Base-by-base conservation (phyloP, 1,140 invertebrate genomes). In the Pseudoatta argentina region DNA sequence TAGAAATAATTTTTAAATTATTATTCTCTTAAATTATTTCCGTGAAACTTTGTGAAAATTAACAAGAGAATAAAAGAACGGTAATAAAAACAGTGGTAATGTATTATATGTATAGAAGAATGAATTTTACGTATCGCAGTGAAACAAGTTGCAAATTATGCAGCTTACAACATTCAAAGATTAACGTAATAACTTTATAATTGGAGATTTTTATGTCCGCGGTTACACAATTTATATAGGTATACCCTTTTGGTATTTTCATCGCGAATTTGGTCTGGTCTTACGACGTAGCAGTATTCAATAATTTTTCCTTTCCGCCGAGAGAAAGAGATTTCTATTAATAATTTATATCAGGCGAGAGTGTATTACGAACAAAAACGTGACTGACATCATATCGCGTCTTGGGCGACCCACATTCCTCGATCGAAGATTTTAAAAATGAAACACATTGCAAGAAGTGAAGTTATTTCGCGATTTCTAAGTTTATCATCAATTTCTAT, bases 301-400 rank as follows among this genome's bases (percentile, higher is more conserved):
- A 82, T 73, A 61, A 75, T 73, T 83, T 24, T 61, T 61, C 69
- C 6, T 34, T 63, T 30, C 39, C 34, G 24, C 4, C 27, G 16
- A 73, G 21, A 73, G n/a, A 30, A 61, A 48, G 55, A 72, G 55
- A 72, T 83, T 83, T 83, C 79, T 83, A 75, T 83, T 75, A 83
- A 83, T 63, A 83, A 83, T 83, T 83, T 83, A 83, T 73, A 61
- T 61, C 69, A 7, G 14, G n/a, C 79, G 53, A 75, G 27, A 39
- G 63, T 71, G 16, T 73, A 83, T 83, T 75, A 83, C 55, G 55
- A 61, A 83, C 69, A 75, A 73, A 82, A 83, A 83, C 79, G 67
- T 61, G 79, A 82, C 78, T 61, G 53, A 82, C 69, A 57, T 82
- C 34, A 24, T 6, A 73, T 82, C 12, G 55, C 27, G 64, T 18